Base-by-base conservation (phyloP, 2,888 invertebrate genomes). In the Philaethria dido region DNA sequence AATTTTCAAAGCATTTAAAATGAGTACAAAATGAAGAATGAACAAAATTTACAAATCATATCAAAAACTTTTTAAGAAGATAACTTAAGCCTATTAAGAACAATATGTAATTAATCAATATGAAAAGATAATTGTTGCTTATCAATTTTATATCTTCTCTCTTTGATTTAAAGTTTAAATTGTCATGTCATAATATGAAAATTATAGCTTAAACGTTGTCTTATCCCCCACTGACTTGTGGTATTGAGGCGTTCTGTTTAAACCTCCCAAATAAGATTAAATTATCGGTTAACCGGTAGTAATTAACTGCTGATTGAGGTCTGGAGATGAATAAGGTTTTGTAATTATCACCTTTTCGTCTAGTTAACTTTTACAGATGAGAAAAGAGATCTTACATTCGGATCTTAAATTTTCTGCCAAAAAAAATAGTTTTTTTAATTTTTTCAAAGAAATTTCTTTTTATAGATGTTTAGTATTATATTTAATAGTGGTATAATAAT, bases 151-250 rank as follows among this genome's bases (percentile, higher is more conserved):
- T 13, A 3, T n/a, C 36, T 55, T 55, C 36, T 14, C 0, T 8
- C 8, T 20, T 36, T 20, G 0, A 2, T 0, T 1, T 39, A 55
- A 22, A 39, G 55, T 39, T 39, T 20, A 55, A 55, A 55, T n/a
- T 70, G 72, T 73, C 72, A 66, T 60, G 42, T 44, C 61, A 57
- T 55, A 52, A 61, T 62, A 63, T 65, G 70, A 72, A 55, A 39
- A 18, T 48, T 57, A 45, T 44, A 16, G 25, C 6, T 60, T 69
- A 50, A 68, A 64, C 62, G 69, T 71, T 69, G 72, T 71, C 76
- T 75, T 72, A 73, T 72, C 68, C 68, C 52, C 45, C 60, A 67
- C 54, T 66, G 67, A 65, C 63, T 72, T 66, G 66, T 45, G 66
- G 60, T 66, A 47, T 68, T 22, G 66, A 69, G n/a, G 57, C 60